phyloP scores from a whole-genome alignment of 2,797 vertebrate species.

The Protosalanx chinensis region DNA sequence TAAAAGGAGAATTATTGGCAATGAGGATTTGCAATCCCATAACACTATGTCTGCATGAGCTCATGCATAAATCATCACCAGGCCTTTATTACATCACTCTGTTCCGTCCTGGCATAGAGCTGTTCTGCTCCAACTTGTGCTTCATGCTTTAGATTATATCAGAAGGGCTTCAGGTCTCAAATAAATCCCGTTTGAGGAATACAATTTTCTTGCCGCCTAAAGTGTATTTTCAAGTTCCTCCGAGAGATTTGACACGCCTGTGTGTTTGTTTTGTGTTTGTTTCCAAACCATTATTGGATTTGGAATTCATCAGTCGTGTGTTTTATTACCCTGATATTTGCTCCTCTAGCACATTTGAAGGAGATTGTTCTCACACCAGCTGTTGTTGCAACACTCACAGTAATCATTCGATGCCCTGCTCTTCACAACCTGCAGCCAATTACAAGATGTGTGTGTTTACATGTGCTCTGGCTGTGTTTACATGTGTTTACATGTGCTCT shows the following conservation, averaged over 20 bases:
- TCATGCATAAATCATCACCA: slow-evolving; percentile 41
- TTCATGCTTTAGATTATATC: slow-evolving; percentile 11
- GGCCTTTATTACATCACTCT: slow-evolving; percentile 31
- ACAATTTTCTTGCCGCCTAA: slow-evolving; percentile 27
- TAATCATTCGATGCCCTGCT: slow-evolving; percentile 29
- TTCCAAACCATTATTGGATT: slow-evolving; percentile 58
- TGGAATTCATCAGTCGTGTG: slow-evolving; percentile 60
- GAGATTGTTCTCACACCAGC: slow-evolving; percentile 36
- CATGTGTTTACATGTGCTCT: too few relatives aligned
- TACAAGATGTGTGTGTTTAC: background rate
- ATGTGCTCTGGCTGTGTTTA: too few relatives aligned
- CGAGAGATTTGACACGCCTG: slow-evolving; percentile 41
- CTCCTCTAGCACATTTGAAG: slow-evolving; percentile 48
- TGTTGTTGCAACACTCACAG: slow-evolving; percentile 42
- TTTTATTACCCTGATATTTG: slow-evolving; percentile 50
- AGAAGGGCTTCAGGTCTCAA: background rate
- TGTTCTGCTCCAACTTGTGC: slow-evolving; percentile 9
- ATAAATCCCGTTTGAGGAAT: slow-evolving; percentile 22
- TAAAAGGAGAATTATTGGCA: slow-evolving; percentile 30
- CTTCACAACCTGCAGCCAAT: slow-evolving; percentile 18
- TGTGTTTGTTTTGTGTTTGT: too few relatives aligned
- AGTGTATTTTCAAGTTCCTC: slow-evolving; percentile 24
- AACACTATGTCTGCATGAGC: slow-evolving; percentile 24
- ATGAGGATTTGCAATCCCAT: slow-evolving; percentile 27
- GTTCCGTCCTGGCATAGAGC: slow-evolving; percentile 26